phyloP scores from a whole-genome alignment of 2,888 invertebrate genomes.

The Seira ritae region DNA sequence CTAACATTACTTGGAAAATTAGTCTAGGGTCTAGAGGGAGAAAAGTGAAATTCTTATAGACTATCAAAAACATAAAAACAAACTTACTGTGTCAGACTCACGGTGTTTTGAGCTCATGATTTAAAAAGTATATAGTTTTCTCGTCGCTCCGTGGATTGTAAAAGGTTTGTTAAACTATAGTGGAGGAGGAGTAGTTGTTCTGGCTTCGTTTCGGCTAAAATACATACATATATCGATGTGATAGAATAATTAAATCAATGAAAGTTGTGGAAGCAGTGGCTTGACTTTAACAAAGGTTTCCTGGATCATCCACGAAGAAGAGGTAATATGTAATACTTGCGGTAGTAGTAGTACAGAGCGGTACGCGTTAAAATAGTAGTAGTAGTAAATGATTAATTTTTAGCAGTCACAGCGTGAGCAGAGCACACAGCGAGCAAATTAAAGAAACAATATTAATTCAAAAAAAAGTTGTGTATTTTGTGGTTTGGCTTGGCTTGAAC shows the following conservation, averaged over 20 bases:
- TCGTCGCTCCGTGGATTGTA: too few relatives aligned
- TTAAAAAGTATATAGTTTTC: conserved; percentile 5
- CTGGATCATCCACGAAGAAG: background rate
- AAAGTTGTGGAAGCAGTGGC: too few relatives aligned
- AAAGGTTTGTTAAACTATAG: too few relatives aligned
- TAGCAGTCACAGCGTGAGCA: conserved; percentile 1
- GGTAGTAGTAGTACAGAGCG: background rate
- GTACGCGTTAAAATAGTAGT: conserved; percentile 14
- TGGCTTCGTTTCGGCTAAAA: too few relatives aligned
- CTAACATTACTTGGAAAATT: conserved; percentile 27
- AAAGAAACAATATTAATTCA: conserved; percentile 15
- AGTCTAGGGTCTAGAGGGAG: conserved; percentile 19
- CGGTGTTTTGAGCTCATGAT: conserved; percentile 72
- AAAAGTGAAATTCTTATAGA: conserved; percentile 44
- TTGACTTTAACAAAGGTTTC: too few relatives aligned
- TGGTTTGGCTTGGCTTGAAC: too few relatives aligned
- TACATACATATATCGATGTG: too few relatives aligned
- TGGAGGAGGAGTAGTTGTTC: too few relatives aligned
- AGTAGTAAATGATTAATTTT: conserved; percentile 10
- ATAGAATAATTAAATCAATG: too few relatives aligned
- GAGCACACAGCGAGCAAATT: conserved; percentile 31
- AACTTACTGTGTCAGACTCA: conserved; percentile 72
- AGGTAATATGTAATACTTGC: background rate
- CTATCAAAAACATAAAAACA: conserved; percentile 16
- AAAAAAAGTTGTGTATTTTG: too few relatives aligned